A percentile compares a stretch with the other conserved stretches of the same genome.
These are phyloP conservation scores for Poecilia picta DNA, from an alignment of 2,797 vertebrate species.

Conservation along the genomic window DNA sequence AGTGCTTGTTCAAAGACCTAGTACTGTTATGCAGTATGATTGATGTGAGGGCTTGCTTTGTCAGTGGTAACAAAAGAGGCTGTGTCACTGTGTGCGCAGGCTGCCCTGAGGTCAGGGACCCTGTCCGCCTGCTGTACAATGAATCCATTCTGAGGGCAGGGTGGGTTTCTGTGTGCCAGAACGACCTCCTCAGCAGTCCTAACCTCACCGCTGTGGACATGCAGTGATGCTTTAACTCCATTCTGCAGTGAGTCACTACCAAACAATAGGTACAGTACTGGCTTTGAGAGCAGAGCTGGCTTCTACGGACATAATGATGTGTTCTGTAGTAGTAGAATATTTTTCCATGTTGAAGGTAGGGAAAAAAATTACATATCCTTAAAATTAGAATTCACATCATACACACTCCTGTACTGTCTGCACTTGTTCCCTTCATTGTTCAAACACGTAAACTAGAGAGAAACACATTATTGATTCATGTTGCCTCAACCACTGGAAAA, in stretches of 20 bases:
- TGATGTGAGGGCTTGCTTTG: slow-evolving; percentile 75
- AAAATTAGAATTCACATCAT: not conserved
- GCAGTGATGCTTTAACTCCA: not conserved
- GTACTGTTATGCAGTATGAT: slow-evolving; percentile 57
- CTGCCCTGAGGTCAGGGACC: slow-evolving; percentile 84
- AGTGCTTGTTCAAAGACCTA: slow-evolving; percentile 22
- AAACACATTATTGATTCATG: not conserved
- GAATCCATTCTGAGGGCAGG: slow-evolving; percentile 55
- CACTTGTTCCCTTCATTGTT: not conserved
- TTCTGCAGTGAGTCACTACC: not conserved
- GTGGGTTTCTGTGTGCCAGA: slow-evolving; percentile 36
- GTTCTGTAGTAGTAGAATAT: not conserved
- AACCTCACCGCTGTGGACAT: slow-evolving; percentile 1
- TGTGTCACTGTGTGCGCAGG: slow-evolving; percentile 84
- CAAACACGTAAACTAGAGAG: not conserved
- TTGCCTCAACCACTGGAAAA: not conserved
- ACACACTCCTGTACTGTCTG: not conserved
- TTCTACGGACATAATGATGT: not conserved
- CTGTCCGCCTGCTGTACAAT: slow-evolving; percentile 46
- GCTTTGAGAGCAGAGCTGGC: not conserved
- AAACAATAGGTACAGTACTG: not conserved
- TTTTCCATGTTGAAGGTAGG: not conserved
- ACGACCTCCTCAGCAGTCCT: slow-evolving; percentile 23
- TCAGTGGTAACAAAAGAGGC: slow-evolving; percentile 84
- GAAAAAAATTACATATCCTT: not conserved